Percentiles rank a stretch among this genome's conserved stretches.
Conservation (phyloP, 2,113 vertebrate species). For the Thamnophis sirtalis region DNA sequence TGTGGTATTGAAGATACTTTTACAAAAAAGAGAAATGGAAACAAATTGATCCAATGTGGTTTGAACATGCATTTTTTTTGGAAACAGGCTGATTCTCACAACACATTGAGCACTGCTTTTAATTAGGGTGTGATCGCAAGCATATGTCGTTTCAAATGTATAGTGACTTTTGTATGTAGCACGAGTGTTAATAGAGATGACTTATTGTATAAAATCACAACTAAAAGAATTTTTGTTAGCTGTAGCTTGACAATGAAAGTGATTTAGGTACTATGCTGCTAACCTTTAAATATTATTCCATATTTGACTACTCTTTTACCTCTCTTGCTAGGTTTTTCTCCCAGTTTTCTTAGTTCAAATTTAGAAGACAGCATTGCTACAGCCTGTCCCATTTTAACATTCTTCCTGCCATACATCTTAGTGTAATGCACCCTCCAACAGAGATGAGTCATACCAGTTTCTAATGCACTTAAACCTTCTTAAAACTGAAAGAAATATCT, state of each 20-base stretch:
- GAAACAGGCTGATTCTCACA: neutral
- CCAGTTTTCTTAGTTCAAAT: constrained; percentile 19
- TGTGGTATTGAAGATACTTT: neutral
- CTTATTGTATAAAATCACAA: neutral
- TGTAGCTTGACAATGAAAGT: neutral
- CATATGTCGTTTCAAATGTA: neutral
- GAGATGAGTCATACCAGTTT: constrained; percentile 61
- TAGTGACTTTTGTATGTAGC: neutral
- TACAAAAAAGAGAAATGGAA: neutral
- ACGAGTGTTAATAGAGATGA: neutral
- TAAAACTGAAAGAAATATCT: constrained; percentile 62
- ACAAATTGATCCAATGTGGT: neutral
- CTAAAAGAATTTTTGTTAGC: neutral
- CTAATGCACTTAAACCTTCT: constrained; percentile 50
- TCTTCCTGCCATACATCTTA: constrained; percentile 45
- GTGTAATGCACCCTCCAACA: constrained; percentile 54
- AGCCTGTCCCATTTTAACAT: constrained; percentile 48
- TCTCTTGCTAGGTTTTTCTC: constrained; percentile 8
- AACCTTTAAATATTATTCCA: constrained; percentile 24
- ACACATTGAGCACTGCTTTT: neutral
- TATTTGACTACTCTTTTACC: neutral
- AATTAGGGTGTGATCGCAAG: neutral
- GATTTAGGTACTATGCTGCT: neutral
- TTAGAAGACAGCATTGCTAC: constrained; percentile 37
- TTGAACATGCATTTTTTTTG: neutral